Base-by-base conservation (phyloP, 2,113 vertebrate species). In the Coreoperca whiteheadi region DNA sequence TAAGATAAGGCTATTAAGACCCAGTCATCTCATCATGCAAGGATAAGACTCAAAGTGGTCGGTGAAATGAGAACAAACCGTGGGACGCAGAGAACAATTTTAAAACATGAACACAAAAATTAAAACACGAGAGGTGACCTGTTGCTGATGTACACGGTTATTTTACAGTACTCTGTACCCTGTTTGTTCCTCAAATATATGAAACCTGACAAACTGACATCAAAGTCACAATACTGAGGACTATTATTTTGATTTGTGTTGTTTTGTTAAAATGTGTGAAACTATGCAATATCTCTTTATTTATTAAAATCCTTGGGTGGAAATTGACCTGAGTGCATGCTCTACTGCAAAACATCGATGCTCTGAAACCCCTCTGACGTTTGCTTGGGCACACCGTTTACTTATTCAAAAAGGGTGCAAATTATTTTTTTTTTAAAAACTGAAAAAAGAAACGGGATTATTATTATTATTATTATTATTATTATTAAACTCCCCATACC, bases 111-210 rank as follows among this genome's bases (percentile, higher is more conserved):
- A 76, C 50, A 53, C 23, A 72, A 60, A 48, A 65, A 50, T 4
- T 14, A 74, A 73, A 85, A 81, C 12, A 70, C 25, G 70, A 78
- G 88, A 93, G 92, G 93, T 91, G 92, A 88, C 88, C 77, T 80
- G 89, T 90, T 93, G 93, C 84, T 74, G 60, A 84, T 84, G 90
- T 91, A 87, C 56, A 70, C 61, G 28, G 81, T 90, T 83, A 51
- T 84, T 84, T 88, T 94, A 95, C 93, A 95, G 93, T 94, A 94
- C 88, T 84, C 54, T 92, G 87, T 93, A 95, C 93, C 94, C 94
- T 94, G 95, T 95, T 91, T 91, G 89, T 88, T 94, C 91, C 90
- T 91, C 91, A 89, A 77, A 87, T 88, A 83, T 81, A 71, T 81
- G 64, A 83, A 92, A 88, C 83, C 87, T 87, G 87, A 87, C 85